Evolutionary conservation across 2,888 invertebrate species (phyloP).

Genomic region (Ischnura elegans): DNA sequence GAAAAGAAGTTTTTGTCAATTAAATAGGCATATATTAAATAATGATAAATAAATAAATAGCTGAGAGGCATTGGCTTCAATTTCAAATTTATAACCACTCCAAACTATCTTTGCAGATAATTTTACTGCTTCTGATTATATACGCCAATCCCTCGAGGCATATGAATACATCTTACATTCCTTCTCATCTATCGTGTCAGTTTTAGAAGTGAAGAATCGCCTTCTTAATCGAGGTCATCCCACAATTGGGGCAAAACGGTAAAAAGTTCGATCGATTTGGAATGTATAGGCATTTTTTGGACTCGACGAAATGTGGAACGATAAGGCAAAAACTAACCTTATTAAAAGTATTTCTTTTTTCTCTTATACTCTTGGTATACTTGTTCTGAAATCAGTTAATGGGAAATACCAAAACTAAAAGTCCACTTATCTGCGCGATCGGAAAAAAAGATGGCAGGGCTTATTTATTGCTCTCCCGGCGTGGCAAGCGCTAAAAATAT

Average conservation of each 20-base stretch:
- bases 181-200: neutral
- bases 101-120: neutral
- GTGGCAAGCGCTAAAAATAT: neutral
- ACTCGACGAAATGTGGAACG: neutral
- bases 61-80: too few relatives aligned
- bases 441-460: neutral
- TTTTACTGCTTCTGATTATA: neutral
- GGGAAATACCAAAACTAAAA: neutral
- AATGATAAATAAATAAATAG: too few relatives aligned
- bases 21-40: too few relatives aligned
- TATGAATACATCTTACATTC: neutral
- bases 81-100: too few relatives aligned
- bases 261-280: neutral
- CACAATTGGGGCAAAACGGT: slow-evolving; percentile 27
- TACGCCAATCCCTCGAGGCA: neutral
- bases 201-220: neutral
- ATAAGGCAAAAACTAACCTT: slow-evolving; percentile 4
- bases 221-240: slow-evolving; percentile 2
- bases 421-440: neutral
- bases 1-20: too few relatives aligned
- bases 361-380: neutral
- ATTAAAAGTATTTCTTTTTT: neutral
- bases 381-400: neutral
- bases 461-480: neutral
- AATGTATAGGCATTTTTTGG: neutral